Evolutionary conservation across 2,797 vertebrate species (phyloP).

Genomic region (Gallinago stenura): DNA sequence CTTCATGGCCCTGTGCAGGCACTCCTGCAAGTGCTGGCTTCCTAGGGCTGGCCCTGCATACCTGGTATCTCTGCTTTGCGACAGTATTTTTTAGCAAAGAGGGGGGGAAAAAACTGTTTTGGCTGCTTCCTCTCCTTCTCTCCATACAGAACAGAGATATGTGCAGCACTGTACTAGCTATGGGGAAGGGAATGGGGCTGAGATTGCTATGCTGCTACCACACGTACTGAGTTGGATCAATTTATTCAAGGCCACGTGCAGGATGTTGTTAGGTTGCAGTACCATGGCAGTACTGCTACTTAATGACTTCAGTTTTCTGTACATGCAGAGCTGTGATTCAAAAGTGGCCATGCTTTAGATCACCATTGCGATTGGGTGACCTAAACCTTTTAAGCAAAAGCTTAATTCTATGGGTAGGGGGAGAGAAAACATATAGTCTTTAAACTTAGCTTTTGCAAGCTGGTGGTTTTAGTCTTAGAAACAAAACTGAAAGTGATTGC

Average conservation of each 20-base stretch:
- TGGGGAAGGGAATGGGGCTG: no score
- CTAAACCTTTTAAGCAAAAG: neutral
- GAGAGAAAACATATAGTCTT: neutral
- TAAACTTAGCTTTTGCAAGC: neutral
- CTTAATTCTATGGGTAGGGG: no score
- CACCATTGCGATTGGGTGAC: accelerated
- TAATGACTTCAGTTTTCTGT: neutral
- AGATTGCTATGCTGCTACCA: no score
- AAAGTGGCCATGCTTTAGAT: neutral
- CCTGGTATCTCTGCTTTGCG: no score
- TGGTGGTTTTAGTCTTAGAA: neutral
- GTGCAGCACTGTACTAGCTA: accelerated
- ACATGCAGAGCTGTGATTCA: neutral
- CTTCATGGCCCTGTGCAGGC: neutral
- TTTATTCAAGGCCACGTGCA: accelerated
- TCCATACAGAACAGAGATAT: neutral
- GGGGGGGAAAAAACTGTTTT: no score
- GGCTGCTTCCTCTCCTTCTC: neutral
- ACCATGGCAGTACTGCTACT: neutral
- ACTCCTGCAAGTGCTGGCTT: neutral
- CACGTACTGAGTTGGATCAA: accelerated
- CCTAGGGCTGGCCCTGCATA: neutral
- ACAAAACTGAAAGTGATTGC: neutral
- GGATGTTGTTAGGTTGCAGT: neutral
- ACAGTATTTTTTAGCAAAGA: no score